A percentile compares a stretch with the other conserved stretches of the same genome.
Conservation (phyloP, 2,888 invertebrate genomes). For the Seira ritae region DNA sequence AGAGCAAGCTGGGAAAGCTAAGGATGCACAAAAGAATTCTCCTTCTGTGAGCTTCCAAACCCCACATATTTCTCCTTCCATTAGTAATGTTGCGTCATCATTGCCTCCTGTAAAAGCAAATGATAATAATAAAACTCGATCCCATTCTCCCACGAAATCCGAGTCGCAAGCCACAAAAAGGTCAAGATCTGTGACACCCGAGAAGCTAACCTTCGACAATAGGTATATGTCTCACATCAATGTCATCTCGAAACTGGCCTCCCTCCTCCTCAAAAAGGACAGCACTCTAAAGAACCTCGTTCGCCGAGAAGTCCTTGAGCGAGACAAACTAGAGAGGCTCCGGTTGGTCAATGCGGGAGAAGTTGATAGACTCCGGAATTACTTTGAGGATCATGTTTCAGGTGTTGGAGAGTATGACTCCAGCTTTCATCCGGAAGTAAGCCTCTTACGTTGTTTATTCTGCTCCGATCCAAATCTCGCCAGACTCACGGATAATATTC, state of each 20-base stretch:
- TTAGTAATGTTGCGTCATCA: constrained; percentile 20
- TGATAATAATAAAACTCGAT: not conserved
- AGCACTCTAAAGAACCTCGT: constrained; percentile 66
- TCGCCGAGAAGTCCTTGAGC: constrained; percentile 66
- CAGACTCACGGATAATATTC: constrained; percentile 67
- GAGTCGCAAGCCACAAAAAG: constrained; percentile 18
- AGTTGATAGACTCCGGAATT: constrained; percentile 85
- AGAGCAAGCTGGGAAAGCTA: constrained; percentile 26
- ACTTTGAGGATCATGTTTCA: constrained; percentile 81
- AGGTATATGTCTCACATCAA: constrained; percentile 90
- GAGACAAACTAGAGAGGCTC: constrained; percentile 75
- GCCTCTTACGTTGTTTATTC: constrained; percentile 70
- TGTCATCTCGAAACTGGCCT: constrained; percentile 90
- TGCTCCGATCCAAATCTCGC: constrained; percentile 73
- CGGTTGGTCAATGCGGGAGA: constrained; percentile 86
- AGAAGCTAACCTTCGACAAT: constrained; percentile 47
- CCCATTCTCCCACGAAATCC: constrained; percentile 12
- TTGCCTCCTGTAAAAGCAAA: not conserved
- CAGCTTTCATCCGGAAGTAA: constrained; percentile 64
- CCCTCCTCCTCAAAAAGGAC: constrained; percentile 77
- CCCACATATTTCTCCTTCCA: constrained; percentile 3
- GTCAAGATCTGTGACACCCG: constrained; percentile 61
- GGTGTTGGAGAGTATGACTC: constrained; percentile 50
- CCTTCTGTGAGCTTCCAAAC: not conserved
- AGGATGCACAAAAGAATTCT: not conserved